Evolutionary conservation across 2,113 vertebrate species (phyloP), one percentile per base, ranked within the genome.

Genomic region (Fregetta grallaria): DNA sequence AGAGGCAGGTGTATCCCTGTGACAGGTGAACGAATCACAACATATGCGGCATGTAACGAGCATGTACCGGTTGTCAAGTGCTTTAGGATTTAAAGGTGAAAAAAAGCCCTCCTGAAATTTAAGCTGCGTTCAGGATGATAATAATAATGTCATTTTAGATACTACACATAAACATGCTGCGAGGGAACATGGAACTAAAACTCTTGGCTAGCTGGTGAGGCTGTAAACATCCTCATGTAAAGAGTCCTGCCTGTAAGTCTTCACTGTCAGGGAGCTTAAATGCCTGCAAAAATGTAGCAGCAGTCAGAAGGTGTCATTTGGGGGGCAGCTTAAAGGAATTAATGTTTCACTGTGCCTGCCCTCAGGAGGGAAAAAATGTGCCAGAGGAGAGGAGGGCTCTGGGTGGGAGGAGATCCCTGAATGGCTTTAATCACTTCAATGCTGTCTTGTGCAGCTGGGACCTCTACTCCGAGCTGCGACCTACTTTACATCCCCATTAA

Each of bases 221-320:
- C 84, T 97, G 93, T 96, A 96, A 97, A 97, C 97, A 97, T 95
- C 84, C 94, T 97, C 71, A 29, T 66, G 58, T 74, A 63, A 87
- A 70, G 91, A 88, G 93, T 68, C 77, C 38, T 88, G 94, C 87
- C 97, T 97, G 97, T 71, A 85, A 96, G 77, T 74, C 94, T 61
- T 97, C 96, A 96, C 84, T 96, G 96, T 97, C 94, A 80, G 59
- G 45, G 32, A 82, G 74, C 29, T 73, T 72, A 73, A 92, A 91
- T 59, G 74, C 77, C 58, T 90, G 58, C 62, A 92, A 52, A 89
- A 85, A 44, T 38, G 25, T 36, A 72, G 88, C 76, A 52, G 49
- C 65, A 81, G 52, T 63, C 73, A 72, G 76, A 81, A 89, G 55
- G 66, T 90, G 84, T 78, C 19, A 2, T 76, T 15, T 92, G 25